Percentiles rank a stretch among this genome's conserved stretches.
These are phyloP conservation scores for Argyresthia albistria DNA, from an alignment of 2,888 invertebrate species.

Conservation along the genomic window DNA sequence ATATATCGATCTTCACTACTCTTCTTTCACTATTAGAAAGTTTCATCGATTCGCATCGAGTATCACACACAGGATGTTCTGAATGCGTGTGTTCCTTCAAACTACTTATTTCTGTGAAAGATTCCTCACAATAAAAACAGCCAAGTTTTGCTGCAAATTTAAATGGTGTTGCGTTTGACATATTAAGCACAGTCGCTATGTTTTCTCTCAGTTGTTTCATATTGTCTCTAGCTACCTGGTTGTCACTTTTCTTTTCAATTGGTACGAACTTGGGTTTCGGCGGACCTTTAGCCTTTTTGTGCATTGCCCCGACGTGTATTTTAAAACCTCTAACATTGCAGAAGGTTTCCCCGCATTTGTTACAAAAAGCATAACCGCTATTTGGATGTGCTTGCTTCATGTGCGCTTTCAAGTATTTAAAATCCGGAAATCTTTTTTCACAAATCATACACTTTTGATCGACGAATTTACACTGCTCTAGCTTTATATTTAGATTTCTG, in stretches of 20 bases:
- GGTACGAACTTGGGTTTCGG: no score
- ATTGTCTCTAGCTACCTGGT: constrained; percentile 50
- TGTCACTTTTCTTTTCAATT: no score
- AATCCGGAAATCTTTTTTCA: constrained; percentile 46
- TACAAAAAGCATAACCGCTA: constrained; percentile 39
- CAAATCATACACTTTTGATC: constrained; percentile 52
- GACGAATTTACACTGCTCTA: no score
- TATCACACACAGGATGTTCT: constrained; percentile 50
- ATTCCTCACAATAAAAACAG: constrained; percentile 60
- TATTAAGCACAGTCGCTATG: constrained; percentile 51
- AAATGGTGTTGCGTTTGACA: constrained; percentile 62
- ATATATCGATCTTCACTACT: no score
- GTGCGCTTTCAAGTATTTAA: constrained; percentile 32
- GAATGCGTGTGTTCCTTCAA: constrained; percentile 51
- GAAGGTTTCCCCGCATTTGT: constrained; percentile 50
- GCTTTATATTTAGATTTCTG: no score
- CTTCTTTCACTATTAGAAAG: constrained; percentile 26
- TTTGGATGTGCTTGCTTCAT: constrained; percentile 35
- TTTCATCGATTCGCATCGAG: constrained; percentile 48
- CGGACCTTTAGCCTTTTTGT: no score
- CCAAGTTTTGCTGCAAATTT: constrained; percentile 62
- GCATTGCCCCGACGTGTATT: no score
- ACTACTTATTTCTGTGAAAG: constrained; percentile 48
- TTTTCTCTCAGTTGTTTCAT: constrained; percentile 57
- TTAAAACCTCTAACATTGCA: constrained; percentile 53